Base-by-base conservation (phyloP, 2,797 vertebrate genomes). In the Heteromormyrus szaboi region DNA sequence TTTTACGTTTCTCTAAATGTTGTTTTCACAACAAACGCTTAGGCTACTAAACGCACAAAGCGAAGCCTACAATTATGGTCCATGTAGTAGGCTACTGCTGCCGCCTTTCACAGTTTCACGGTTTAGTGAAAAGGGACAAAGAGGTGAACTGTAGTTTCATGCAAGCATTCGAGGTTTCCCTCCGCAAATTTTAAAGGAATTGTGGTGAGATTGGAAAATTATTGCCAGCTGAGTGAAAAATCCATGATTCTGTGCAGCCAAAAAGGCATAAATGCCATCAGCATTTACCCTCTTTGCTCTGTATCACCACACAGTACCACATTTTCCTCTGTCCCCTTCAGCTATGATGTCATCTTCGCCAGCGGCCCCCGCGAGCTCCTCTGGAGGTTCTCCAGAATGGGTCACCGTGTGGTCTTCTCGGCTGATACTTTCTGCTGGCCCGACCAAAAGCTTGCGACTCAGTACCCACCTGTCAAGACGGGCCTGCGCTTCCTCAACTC, bases 391-490 rank as follows among this genome's bases (percentile, higher is more conserved):
- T 89, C 93, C 0, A 93, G 93, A 0, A 92, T 96, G 5, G 94
- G 95, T 0, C 97, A 97, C 92, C 92, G 91, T 0, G 92, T 98
- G 51, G 92, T 98, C 3, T 98, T 98, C 93, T 97, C 97, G 0
- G 97, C 97, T 0, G 97, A 98, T 92, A 94, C 95, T 0, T 98
- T 98, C 95, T 97, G 97, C 91, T 98, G 97, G 97, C 97, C 97
- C 0, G 97, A 98, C 91, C 97, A 97, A 95, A 94, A 94, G 0
- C 95, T 98, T 53, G 95, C 96, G 0, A 92, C 96, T 48, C 96
- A 96, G 81, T 98, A 98, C 89, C 97, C 97, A 0, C 87, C 93
- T 11, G 95, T 97, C 62, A 93, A 93, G 86, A 90, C 95, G 79
- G 97, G 96, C 89, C 98, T 97, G 90, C 97, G 97, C 88, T 98